These are phyloP conservation scores for Rotaria socialis DNA, from an alignment of 2,888 invertebrate species.

Conservation along the genomic window DNA sequence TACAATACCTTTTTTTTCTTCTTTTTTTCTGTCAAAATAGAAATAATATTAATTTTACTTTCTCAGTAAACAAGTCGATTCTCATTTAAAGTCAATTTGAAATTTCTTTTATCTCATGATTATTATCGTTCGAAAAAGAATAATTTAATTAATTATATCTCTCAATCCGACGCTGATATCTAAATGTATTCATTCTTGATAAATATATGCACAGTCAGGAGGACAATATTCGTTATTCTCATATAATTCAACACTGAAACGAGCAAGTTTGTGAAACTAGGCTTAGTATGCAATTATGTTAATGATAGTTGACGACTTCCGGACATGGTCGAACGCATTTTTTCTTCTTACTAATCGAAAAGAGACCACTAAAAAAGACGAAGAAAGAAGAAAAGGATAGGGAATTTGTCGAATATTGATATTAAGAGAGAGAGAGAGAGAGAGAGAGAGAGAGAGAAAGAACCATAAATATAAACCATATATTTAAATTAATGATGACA, in stretches of 20 bases:
- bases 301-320: too few species aligned
- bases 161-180: not conserved
- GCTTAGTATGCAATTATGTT: too few species aligned
- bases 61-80: not conserved
- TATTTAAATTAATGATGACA: constrained; percentile 27
- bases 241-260: not conserved
- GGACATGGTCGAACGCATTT: not conserved
- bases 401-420: constrained; percentile 1
- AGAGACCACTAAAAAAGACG: not conserved
- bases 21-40: too few species aligned
- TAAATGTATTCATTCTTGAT: not conserved
- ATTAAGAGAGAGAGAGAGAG: not conserved
- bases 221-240: not conserved
- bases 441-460: too few species aligned
- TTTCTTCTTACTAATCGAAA: not conserved
- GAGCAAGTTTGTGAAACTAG: not conserved
- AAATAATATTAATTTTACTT: not conserved
- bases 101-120: not conserved
- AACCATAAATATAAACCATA: not conserved
- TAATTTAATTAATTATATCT: not conserved
- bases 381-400: not conserved
- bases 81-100: not conserved
- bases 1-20: too few species aligned
- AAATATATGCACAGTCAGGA: not conserved
- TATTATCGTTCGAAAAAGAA: not conserved